Evolutionary conservation across 2,113 vertebrate species (phyloP), one percentile per base, ranked within the genome.

Genomic region (Rhabdomys dilectus): DNA sequence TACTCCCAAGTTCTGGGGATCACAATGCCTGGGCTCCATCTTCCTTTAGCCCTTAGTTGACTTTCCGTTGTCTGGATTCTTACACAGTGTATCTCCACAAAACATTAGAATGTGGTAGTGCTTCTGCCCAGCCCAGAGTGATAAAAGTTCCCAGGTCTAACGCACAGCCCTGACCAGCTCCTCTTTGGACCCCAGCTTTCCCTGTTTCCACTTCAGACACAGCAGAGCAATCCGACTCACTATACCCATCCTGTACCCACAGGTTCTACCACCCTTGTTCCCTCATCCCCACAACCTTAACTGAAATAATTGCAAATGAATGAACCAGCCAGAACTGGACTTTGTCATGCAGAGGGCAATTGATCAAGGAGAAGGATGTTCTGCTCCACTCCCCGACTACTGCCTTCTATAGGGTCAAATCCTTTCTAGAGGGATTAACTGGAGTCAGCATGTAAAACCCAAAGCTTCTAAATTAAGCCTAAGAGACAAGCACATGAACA

Each of bases 371-470:
- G 90, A 6, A 76, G 60, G 70, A 68, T 64, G 70, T 42, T 84
- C 0, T 58, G 26, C 76, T 56, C 56, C 73, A 36, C 76, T 21
- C 22, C 66, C 62, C 80, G 56, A 77, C 45, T n/a, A 31, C 76
- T 66, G 89, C 31, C 17, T 93, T 90, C 93, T 91, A 91, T 66
- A 29, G 60, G 82, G 72, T 66, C 48, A 93, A 70, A 81, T 88
- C 91, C 96, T 80, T 97, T 88, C 92, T 92, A 88, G 95, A 90
- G 66, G 19, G 85, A 75, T 75, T 64, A 78, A 80, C 70, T 22
- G 42, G 58, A 64, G 76, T 89, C 84, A 60, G 93, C 80, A 39
- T 66, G n/a, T 8, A 96, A 92, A 96, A 91, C 39, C 85, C 88
- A 88, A 88, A 89, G 39, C 68, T 31, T 88, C 36, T 94, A 88